These are phyloP conservation scores for Aphelinus certus DNA, from an alignment of 1,140 invertebrate genomes.

Conservation along the genomic window DNA sequence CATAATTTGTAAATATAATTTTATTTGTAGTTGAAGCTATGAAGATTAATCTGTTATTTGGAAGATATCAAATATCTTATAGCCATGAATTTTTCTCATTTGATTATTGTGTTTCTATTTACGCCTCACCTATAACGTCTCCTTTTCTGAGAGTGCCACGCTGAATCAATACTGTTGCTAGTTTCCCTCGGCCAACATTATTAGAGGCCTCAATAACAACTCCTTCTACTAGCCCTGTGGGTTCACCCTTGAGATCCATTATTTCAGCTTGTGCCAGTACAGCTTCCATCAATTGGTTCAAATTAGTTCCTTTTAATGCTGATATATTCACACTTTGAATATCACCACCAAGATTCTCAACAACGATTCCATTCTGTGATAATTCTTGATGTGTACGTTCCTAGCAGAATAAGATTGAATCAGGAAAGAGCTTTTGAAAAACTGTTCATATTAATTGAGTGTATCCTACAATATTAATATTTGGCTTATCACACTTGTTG, in stretches of 20 bases:
- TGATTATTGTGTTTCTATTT: background rate
- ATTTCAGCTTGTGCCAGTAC: constrained; percentile 88
- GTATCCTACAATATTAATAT: constrained; percentile 83
- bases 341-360: constrained; percentile 93
- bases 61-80: background rate
- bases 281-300: constrained; percentile 85
- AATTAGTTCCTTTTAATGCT: constrained; percentile 84
- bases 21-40: background rate
- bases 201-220: constrained; percentile 88
- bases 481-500: constrained; percentile 97
- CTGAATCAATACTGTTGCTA: constrained; percentile 88
- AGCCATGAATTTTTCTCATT: background rate
- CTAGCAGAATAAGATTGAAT: constrained; percentile 63
- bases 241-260: constrained; percentile 85
- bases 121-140: constrained; percentile 69
- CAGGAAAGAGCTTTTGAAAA: constrained; percentile 25
- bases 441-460: constrained; percentile 36
- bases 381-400: constrained; percentile 80
- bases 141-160: constrained; percentile 89
- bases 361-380: constrained; percentile 78
- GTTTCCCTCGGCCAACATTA: constrained; percentile 80
- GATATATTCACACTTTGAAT: constrained; percentile 92
- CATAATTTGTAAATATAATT: constrained; percentile 23
- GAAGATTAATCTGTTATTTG: constrained; percentile 1
- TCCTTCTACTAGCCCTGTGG: constrained; percentile 86